These are phyloP conservation scores for Actinia equina DNA, from an alignment of 64 coral and sea anemone species.

Conservation along the genomic window DNA sequence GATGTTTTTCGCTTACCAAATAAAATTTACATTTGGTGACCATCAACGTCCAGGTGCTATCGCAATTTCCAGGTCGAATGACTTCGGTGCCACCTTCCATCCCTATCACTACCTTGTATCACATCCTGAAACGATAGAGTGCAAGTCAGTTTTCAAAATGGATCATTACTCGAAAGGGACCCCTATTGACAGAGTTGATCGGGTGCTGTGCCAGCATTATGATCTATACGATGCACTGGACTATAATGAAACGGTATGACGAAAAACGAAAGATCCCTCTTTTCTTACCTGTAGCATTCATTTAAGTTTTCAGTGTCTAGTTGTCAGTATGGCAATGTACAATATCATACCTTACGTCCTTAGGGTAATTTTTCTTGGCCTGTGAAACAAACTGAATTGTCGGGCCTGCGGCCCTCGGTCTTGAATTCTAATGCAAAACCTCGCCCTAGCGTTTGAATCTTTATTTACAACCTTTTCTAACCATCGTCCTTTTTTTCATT, in stretches of 20 bases:
- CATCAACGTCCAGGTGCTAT: constrained; percentile 70
- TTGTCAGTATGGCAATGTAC: too few relatives aligned
- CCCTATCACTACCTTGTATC: constrained; percentile 84
- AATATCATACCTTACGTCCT: neutral
- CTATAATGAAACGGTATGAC: constrained; percentile 79
- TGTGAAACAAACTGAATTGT: too few relatives aligned
- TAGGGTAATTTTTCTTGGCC: too few relatives aligned
- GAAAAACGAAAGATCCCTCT: too few relatives aligned
- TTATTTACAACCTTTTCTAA: too few relatives aligned
- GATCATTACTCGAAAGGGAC: neutral
- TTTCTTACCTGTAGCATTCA: too few relatives aligned
- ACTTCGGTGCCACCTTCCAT: constrained; percentile 47
- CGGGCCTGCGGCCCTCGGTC: too few relatives aligned
- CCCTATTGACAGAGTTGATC: constrained; percentile 40
- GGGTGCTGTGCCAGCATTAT: constrained; percentile 81
- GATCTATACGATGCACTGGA: constrained; percentile 28
- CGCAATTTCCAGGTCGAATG: constrained; percentile 51
- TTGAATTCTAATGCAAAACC: too few relatives aligned
- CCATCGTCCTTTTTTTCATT: too few relatives aligned
- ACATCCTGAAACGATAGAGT: constrained; percentile 29
- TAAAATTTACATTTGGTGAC: constrained; percentile 75
- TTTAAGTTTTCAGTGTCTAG: too few relatives aligned
- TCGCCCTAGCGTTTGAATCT: too few relatives aligned
- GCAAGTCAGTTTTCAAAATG: constrained; percentile 41
- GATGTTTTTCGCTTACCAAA: constrained; percentile 59